These are phyloP conservation scores for Benitochromis conjunctus DNA, from an alignment of 2,113 vertebrate genomes.

Conservation along the genomic window DNA sequence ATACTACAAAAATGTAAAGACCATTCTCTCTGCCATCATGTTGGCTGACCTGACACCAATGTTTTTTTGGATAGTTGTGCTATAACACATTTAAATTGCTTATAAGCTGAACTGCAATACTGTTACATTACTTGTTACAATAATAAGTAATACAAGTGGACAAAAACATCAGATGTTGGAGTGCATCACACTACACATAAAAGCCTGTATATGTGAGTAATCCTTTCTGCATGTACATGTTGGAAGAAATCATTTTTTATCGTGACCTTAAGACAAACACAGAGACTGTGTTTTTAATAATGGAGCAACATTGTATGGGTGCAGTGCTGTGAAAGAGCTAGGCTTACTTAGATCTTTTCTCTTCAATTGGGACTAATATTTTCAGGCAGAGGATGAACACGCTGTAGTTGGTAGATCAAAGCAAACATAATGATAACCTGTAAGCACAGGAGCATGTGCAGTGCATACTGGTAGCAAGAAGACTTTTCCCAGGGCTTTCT, in stretches of 20 bases:
- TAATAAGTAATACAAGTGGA: background rate
- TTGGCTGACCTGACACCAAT: background rate
- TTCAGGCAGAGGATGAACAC: background rate
- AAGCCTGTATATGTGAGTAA: background rate
- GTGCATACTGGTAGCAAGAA: background rate
- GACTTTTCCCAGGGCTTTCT: background rate
- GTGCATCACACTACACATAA: background rate
- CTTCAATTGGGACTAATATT: background rate
- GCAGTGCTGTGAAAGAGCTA: background rate
- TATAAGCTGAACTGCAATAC: background rate
- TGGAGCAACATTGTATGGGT: background rate
- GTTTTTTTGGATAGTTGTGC: background rate
- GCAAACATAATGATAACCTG: background rate
- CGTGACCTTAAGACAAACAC: background rate
- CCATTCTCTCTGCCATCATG: background rate
- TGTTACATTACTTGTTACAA: background rate
- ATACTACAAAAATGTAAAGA: background rate
- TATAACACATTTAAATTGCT: background rate
- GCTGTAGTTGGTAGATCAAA: background rate
- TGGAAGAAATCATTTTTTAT: background rate
- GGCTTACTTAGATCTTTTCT: background rate
- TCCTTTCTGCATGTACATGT: background rate
- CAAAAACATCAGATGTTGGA: background rate
- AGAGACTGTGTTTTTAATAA: background rate
- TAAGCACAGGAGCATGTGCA: background rate